Conservation (phyloP, 2,797 vertebrate genomes). For the Oreochromis mossambicus region DNA sequence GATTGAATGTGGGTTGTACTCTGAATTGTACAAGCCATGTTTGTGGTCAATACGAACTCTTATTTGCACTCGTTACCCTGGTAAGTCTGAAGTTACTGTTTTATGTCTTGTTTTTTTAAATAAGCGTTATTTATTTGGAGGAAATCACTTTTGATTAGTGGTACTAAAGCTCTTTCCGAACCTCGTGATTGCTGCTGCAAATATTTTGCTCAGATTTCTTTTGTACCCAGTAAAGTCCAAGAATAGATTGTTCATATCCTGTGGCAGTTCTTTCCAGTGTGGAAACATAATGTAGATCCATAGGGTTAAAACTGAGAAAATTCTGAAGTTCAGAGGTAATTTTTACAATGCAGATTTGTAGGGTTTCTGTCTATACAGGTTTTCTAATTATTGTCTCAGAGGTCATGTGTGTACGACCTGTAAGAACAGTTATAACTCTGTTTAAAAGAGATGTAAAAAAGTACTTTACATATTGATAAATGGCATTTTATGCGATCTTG, state of each 20-base stretch:
- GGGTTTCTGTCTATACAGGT: background rate
- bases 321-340: background rate
- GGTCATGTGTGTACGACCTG: accelerated
- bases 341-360: background rate
- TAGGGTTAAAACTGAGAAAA: background rate
- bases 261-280: background rate
- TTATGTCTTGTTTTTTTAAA: background rate
- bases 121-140: background rate
- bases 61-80: background rate
- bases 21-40: background rate
- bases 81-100: background rate
- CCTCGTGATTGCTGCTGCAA: background rate
- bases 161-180: background rate
- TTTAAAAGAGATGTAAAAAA: background rate
- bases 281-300: background rate
- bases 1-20: background rate
- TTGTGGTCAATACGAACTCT: background rate
- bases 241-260: background rate
- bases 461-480: background rate
- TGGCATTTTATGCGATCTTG: background rate
- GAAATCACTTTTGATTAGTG: background rate
- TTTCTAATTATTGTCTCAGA: background rate
- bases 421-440: background rate
- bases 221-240: background rate
- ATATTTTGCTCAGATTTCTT: background rate